Evolutionary conservation across 2,113 vertebrate species (phyloP).

Genomic region (Campylomormyrus tamandua): DNA sequence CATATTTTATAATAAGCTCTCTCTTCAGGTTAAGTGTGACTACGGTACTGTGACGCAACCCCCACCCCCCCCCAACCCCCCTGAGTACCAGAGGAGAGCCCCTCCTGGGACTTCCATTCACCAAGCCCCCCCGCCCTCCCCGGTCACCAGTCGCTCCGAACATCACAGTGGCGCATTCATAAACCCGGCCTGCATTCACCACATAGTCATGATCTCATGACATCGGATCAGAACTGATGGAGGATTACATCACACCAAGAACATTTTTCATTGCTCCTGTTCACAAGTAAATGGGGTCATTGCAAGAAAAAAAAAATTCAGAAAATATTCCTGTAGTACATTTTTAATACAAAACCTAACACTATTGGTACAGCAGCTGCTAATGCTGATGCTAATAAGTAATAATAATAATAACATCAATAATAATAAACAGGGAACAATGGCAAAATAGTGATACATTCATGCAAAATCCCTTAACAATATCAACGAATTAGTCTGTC

Average conservation of each 20-base stretch:
- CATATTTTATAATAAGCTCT: background rate
- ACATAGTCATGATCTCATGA: background rate
- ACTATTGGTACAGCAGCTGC: background rate
- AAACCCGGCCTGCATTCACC: background rate
- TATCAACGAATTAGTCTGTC: slow-evolving; percentile 33
- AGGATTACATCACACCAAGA: background rate
- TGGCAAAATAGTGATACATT: background rate
- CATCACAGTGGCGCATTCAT: background rate
- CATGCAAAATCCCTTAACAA: slow-evolving; percentile 28
- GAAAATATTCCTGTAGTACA: background rate
- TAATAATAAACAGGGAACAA: background rate
- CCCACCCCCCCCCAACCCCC: background rate
- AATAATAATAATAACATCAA: background rate
- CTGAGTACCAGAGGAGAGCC: background rate
- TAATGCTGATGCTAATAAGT: background rate
- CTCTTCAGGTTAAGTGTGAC: background rate
- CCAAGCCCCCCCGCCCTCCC: background rate
- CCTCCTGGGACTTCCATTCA: background rate
- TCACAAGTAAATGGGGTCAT: background rate
- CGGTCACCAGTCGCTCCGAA: background rate
- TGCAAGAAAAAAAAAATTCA: background rate
- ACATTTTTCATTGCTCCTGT: background rate
- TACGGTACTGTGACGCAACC: background rate
- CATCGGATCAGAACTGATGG: background rate
- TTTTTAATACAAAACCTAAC: background rate